Conservation (phyloP, 1,140 invertebrate genomes). For the Anagrus nilaparvatae region DNA sequence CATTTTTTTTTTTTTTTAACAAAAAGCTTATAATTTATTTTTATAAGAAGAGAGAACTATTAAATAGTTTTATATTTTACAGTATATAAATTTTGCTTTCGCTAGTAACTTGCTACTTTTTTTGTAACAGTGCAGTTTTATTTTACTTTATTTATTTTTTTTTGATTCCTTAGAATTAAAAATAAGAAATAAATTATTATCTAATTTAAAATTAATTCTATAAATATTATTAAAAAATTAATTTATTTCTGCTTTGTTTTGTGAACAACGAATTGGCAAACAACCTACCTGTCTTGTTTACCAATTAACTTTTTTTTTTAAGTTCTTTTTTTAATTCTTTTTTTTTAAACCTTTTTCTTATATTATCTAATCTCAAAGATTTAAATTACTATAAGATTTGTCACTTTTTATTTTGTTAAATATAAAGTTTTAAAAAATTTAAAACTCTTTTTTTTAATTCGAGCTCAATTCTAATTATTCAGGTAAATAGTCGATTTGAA, state of each 20-base stretch:
- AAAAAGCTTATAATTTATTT: conserved; percentile 14
- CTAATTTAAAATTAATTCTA: no score
- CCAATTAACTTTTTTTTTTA: conserved; percentile 7
- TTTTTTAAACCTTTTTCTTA: conserved; percentile 15
- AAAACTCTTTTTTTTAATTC: no score
- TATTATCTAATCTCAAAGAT: no score
- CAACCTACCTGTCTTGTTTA: conserved; percentile 14
- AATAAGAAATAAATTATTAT: conserved; percentile 17
- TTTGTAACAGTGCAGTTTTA: conserved; percentile 14
- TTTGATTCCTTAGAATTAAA: conserved; percentile 16
- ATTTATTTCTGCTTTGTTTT: no score
- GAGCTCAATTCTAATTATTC: no score
- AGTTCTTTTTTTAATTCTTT: conserved; percentile 15
- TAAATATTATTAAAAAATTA: conserved; percentile 11
- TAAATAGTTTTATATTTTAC: conserved; percentile 18
- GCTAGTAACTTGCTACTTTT: conserved; percentile 13
- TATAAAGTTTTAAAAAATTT: no score
- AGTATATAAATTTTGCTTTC: conserved; percentile 16
- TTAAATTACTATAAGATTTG: no score
- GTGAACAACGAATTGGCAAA: conserved; percentile 14
- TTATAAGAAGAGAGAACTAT: conserved; percentile 19
- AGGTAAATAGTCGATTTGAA: no score
- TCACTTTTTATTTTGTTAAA: no score
- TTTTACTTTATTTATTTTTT: no score
- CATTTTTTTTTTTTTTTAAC: conserved; percentile 13